These are phyloP conservation scores for Hirudo medicinalis DNA, from an alignment of 1,140 invertebrate species.

Conservation along the genomic window DNA sequence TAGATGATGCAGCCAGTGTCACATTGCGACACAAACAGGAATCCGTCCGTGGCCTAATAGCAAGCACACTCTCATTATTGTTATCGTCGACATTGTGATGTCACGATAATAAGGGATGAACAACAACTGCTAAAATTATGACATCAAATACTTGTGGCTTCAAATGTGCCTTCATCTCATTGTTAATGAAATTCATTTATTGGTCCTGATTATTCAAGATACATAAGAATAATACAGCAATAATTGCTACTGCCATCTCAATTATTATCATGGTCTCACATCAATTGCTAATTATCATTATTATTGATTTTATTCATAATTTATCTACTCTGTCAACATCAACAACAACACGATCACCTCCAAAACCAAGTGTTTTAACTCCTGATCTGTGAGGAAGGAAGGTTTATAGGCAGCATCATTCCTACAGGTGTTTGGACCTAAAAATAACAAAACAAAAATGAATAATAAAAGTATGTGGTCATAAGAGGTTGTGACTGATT, in stretches of 20 bases:
- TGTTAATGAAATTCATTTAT: too few species aligned
- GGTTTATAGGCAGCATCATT: constrained; percentile 87
- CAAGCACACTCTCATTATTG: too few species aligned
- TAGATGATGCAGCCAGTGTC: constrained; percentile 93
- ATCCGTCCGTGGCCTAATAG: constrained; percentile 79
- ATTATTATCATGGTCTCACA: not conserved
- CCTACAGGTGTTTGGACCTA: constrained; percentile 14
- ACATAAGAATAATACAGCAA: too few species aligned
- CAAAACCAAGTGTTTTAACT: constrained; percentile 95
- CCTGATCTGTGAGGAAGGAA: constrained; percentile 95
- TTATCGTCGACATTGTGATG: too few species aligned
- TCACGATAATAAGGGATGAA: too few species aligned
- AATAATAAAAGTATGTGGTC: not conserved
- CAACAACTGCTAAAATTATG: too few species aligned
- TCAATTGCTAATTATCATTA: not conserved
- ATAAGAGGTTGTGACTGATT: constrained; percentile 1
- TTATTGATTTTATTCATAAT: not conserved
- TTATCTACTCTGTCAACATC: not conserved
- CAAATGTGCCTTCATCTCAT: too few species aligned
- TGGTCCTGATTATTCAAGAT: too few species aligned
- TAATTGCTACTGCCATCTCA: not conserved
- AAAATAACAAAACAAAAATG: constrained; percentile 10
- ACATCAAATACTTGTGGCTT: too few species aligned
- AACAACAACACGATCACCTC: constrained; percentile 47
- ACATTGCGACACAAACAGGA: constrained; percentile 95